A percentile compares a stretch with the other conserved stretches of the same genome.
Evolutionary conservation across 1,140 invertebrate species (phyloP).

Genomic region (Reticulitermes speratus): DNA sequence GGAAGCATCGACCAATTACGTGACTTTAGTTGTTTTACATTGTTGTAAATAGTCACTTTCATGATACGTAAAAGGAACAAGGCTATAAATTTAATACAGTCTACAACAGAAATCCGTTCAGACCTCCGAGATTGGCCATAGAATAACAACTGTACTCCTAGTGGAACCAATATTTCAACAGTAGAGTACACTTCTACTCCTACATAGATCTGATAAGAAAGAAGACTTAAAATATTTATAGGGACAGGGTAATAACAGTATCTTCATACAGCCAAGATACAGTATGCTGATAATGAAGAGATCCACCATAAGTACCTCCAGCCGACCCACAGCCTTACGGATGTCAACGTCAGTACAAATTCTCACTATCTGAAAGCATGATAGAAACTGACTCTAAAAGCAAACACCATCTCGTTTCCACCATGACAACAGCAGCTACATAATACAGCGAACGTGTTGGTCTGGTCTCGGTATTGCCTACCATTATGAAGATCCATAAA

Average conservation of each 20-base stretch:
- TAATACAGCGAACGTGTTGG: background rate
- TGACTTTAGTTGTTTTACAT: no score
- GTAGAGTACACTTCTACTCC: background rate
- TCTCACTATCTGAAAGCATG: no score
- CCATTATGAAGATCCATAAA: constrained; percentile 32
- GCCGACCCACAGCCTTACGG: no score
- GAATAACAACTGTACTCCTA: background rate
- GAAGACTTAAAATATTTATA: constrained; percentile 4
- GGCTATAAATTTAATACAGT: no score
- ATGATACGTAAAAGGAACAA: no score
- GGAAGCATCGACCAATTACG: no score
- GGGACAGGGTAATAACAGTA: background rate
- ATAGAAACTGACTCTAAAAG: background rate
- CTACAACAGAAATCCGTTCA: no score
- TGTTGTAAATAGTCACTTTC: no score
- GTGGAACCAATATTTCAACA: background rate
- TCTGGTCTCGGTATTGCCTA: background rate
- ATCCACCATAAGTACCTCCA: background rate
- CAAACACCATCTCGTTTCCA: background rate
- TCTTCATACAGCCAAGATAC: background rate
- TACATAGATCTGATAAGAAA: background rate
- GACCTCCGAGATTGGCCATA: no score
- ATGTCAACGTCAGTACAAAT: background rate
- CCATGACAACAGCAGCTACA: background rate
- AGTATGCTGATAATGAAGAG: background rate